These are phyloP conservation scores for Drosophila ohnishii DNA, from an alignment of 1,140 invertebrate species.

Conservation along the genomic window DNA sequence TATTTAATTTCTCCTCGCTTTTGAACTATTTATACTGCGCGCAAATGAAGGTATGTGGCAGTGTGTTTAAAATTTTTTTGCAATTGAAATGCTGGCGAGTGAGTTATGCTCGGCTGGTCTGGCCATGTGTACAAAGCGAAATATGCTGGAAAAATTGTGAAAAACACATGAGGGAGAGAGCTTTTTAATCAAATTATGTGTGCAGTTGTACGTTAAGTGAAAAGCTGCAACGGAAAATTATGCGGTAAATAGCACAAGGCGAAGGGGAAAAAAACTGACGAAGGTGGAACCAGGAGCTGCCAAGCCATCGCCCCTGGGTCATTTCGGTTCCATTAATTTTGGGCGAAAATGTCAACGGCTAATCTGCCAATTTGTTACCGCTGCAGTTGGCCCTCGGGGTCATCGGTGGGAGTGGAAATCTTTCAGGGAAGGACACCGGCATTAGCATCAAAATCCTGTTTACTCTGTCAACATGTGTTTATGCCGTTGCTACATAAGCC, in stretches of 20 bases:
- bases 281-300: constrained; percentile 10
- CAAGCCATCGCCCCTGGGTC: constrained; percentile 55
- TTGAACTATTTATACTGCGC: constrained; percentile 37
- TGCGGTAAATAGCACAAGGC: constrained; percentile 65
- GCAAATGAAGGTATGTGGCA: constrained; percentile 37
- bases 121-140: constrained; percentile 63
- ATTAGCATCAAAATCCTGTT: constrained; percentile 77
- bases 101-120: constrained; percentile 49
- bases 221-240: constrained; percentile 67
- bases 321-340: constrained; percentile 78
- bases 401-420: constrained; percentile 2
- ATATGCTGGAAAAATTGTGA: constrained; percentile 50
- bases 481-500: constrained; percentile 63
- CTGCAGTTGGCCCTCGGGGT: constrained; percentile 38
- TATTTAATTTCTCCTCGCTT: constrained; percentile 54
- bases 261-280: not conserved
- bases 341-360: constrained; percentile 77
- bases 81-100: constrained; percentile 72
- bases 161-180: constrained; percentile 37
- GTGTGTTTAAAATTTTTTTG: constrained; percentile 40
- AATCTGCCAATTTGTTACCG: constrained; percentile 78
- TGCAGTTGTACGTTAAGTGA: constrained; percentile 72
- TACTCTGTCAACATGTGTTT: constrained; percentile 82
- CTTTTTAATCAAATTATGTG: constrained; percentile 80
- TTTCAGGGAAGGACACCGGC: constrained; percentile 26